Percentiles rank a stretch among this genome's conserved stretches.
Conservation (phyloP, 92 coral and sea anemone species). For the Plumapathes pennacea region DNA sequence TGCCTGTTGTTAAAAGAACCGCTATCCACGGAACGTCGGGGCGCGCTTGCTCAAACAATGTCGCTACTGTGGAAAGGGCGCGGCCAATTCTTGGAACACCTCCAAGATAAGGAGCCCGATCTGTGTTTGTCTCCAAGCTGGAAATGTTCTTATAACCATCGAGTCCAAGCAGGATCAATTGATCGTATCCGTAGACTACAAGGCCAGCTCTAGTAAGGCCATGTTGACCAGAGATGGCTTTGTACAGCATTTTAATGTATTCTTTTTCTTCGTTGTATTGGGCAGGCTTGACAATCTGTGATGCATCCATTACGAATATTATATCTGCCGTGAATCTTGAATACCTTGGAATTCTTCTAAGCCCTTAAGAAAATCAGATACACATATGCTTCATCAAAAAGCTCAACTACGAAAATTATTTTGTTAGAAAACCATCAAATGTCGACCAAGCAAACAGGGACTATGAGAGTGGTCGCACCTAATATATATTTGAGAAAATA, state of each 20-base stretch:
- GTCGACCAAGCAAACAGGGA: too few relatives aligned
- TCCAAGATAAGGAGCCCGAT: slow-evolving; percentile 53
- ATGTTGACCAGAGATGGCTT: slow-evolving; percentile 36
- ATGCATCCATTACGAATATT: slow-evolving; percentile 63
- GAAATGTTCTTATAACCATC: slow-evolving; percentile 17
- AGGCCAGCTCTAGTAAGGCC: slow-evolving; percentile 66
- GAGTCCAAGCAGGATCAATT: slow-evolving; percentile 25
- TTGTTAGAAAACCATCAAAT: too few relatives aligned
- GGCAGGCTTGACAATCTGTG: slow-evolving; percentile 32
- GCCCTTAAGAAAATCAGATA: neutral
- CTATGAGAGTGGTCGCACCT: too few relatives aligned
- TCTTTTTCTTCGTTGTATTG: slow-evolving; percentile 47
- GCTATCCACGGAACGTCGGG: slow-evolving; percentile 22
- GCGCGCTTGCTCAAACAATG: slow-evolving; percentile 24
- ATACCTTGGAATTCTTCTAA: slow-evolving; percentile 11
- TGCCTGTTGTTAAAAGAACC: slow-evolving; percentile 21
- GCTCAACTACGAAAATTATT: too few relatives aligned
- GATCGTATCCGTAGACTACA: slow-evolving; percentile 46
- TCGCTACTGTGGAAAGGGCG: slow-evolving; percentile 14
- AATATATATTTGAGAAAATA: too few relatives aligned
- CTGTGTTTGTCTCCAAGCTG: slow-evolving; percentile 38
- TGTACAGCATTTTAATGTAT: slow-evolving; percentile 50
- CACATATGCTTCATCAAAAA: too few relatives aligned
- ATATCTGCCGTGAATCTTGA: slow-evolving; percentile 42
- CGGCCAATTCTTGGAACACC: slow-evolving; percentile 20